A percentile compares a stretch with the other conserved stretches of the same genome.
These are phyloP conservation scores for Pardalotus punctatus DNA, from an alignment of 2,113 vertebrate genomes.

Conservation along the genomic window DNA sequence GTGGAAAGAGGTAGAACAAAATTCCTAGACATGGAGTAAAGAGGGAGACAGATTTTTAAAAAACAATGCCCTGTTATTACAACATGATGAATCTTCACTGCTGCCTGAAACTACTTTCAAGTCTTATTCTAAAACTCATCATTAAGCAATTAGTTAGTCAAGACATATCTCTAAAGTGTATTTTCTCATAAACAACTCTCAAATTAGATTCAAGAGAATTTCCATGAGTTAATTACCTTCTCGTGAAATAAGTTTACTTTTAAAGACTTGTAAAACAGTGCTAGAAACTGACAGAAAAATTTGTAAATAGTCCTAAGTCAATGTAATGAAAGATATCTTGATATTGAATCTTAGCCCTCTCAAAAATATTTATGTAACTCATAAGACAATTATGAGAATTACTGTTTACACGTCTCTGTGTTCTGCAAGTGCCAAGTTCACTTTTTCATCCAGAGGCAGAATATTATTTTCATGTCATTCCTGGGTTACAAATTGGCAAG, in stretches of 20 bases:
- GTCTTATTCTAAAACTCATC: neutral
- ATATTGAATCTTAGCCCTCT: neutral
- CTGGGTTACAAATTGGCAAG: neutral
- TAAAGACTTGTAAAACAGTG: neutral
- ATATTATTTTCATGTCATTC: neutral
- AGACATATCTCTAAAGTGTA: neutral
- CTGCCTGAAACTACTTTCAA: neutral
- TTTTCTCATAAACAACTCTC: neutral
- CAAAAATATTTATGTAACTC: neutral
- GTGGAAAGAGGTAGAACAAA: neutral
- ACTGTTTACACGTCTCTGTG: neutral
- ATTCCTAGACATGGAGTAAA: neutral
- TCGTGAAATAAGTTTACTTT: neutral
- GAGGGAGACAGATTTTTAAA: accelerated
- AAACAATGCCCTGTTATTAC: neutral
- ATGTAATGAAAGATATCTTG: neutral
- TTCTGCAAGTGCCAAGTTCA: neutral
- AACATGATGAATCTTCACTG: neutral
- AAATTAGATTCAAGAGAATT: neutral
- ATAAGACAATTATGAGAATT: neutral
- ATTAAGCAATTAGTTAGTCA: neutral
- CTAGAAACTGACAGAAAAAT: neutral
- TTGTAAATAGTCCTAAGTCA: too few species aligned
- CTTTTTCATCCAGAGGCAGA: neutral
- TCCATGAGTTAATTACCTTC: neutral